Base-by-base conservation (phyloP, 1,140 invertebrate genomes). In the Drosophila mauritiana region DNA sequence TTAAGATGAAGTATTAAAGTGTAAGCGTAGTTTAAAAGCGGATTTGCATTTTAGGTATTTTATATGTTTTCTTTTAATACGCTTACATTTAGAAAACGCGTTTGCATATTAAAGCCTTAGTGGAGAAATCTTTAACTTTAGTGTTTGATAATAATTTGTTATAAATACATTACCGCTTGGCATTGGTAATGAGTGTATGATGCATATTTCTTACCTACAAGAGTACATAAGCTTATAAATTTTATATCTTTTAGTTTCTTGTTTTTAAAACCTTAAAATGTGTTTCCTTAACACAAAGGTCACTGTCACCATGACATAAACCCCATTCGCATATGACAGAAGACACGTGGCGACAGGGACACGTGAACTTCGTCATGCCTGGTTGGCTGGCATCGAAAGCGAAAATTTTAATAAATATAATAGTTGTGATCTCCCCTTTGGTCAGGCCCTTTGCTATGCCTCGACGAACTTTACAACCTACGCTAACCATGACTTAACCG, bases 261-360 rank as follows among this genome's bases (percentile, higher is more conserved):
- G 27, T 3, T 31, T 31, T 3, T 0, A 31, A 31, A 31, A 8
- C 7, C 8, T 10, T 31, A 31, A 31, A 31, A 31, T 3, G 0
- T 0, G 8, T 8, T 31, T 3, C 8, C 31, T 31, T 31, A 31
- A 8, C 31, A 31, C 8, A 31, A 3, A 31, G 31, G 39, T 7
- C 8, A 34, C 56, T 49, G 63, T 78, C 74, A 75, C 78, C 68
- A 52, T 86, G 82, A 81, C 73, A 72, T 42, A 62, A 78, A 76
- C 43, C 39, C 48, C 69, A 82, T 57, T 79, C 40, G 34, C 49
- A 72, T 67, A 42, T 59, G 64, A 63, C 62, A 58, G 34, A 58
- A 61, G 37, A 42, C 37, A 73, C 67, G 40, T 22, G 52, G 46
- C 39, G 42, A 22, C 53, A 45, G 37, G 51, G 72, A 57, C 73